Evolutionary conservation across 2,888 invertebrate genomes (phyloP), one percentile per base, ranked within the genome.

Genomic region (Pasiphila rectangulata): DNA sequence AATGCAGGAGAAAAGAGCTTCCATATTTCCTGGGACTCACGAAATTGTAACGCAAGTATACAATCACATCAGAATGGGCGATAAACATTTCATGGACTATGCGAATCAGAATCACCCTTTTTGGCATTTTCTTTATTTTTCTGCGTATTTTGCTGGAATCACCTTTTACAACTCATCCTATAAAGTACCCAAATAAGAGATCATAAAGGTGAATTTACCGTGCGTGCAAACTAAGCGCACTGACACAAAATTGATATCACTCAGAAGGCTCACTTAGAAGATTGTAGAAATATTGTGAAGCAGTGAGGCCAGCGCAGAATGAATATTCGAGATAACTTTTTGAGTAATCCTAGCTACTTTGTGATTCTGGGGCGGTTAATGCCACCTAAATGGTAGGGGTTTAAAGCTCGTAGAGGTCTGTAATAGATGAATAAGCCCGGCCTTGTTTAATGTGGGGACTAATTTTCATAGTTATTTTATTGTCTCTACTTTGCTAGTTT

Each of bases 121-220:
- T 17, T 32, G 32, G 10, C 17, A 32, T 32, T 19, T 32, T 16
- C 17, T 6, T 32, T 32, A 32, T 32, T 32, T 32, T 32, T 32
- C 32, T 32, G 32, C 32, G 32, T 9, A 32, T 32, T 32, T 4
- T 32, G 32, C 32, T 32, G 6, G 32, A 32, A 32, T 32, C 32
- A 19, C 16, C 29, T 17, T 30, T 17, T 32, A 32, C 3, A 32
- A 32, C 17, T 17, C 32, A 32, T 32, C 17, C 16, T 16, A 32
- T 32, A 32, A 32, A 19, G 32, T 32, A 32, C 32, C 32, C 32
- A 32, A 32, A 32, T 32, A 32, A 32, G 17, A 32, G 17, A 32
- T 19, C 17, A 32, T 32, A 32, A 32, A 32, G 32, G 32, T 32
- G 32, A 32, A 32, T 32, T 32, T 32, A 32, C 17, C 10, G 32